Evolutionary conservation across 1,140 invertebrate species (phyloP), one percentile per base, ranked within the genome.

Genomic region (Eumeta japonica): DNA sequence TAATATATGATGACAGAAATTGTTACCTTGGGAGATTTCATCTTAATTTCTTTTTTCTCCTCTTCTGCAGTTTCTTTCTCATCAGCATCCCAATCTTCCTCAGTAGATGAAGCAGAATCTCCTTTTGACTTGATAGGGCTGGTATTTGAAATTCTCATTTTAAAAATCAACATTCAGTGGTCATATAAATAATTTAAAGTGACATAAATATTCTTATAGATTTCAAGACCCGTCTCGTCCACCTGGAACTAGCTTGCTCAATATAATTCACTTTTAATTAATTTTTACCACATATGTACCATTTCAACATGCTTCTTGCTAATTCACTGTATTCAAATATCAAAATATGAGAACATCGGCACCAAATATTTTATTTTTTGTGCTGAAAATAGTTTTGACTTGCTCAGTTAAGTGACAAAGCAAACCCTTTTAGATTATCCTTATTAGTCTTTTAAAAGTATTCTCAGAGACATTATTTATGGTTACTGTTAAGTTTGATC

Each of bases 51-150:
- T 29, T 66, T 68, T 32, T 62, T 63, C 37, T 73, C 71, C 52
- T 70, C 66, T 38, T 55, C 46, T 13, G 35, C 39, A 46, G 64
- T 66, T 13, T 67, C 65, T 41, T 75, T 71, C 0, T 76, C 71
- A 48, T 75, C 64, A 14, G 58, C 61, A 53, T 75, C 73, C 70
- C 68, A 75, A 39, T 74, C 70, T 47, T 76, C 75, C 47, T 76
- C 75, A 37, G 72, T 77, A 0, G 75, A 73, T 2, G 75, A 72
- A 10, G 70, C 73, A 37, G 74, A 72, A 28, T 43, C 50, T 37
- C 66, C 70, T 50, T 77, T 76, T 29, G 62, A 66, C 36, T 75
- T 75, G 31, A 67, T 55, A 29, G 63, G 60, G 52, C 72, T 75
- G 56, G 18, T 29, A 46, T 43, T 47, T 43, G 30, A 46, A 46